Base-by-base conservation (phyloP, 2,888 invertebrate species). In the Dioctria rufipes region DNA sequence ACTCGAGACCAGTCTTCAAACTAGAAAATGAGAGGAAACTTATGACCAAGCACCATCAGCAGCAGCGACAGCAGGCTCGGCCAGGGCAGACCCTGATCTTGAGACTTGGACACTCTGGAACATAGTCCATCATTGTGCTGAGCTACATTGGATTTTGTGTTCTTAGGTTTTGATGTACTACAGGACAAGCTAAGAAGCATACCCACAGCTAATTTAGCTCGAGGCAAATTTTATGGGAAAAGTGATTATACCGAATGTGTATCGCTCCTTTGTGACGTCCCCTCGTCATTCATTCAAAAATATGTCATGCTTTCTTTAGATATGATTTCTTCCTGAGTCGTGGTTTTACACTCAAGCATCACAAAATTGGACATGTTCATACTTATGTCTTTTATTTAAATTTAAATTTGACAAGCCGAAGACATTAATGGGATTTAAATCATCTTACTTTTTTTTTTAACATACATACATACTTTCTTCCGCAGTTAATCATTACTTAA, bases 11-110 rank as follows among this genome's bases (percentile, higher is more conserved):
- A 58, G 75, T 60, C 60, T 75, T 75, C 42, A 60, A 43, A 75
- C 75, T 75, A 61, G 60, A 75, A 46, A 60, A 75, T 43, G 75
- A 60, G 61, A 75, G 46, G 37, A 75, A 75, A 75, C 25, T 46
- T 75, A 25, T 61, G 46, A 60, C 40, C 43, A 60, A 39, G 8
- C 13, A 11, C 13, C 9, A 42, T n/a, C 39, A 73, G 73, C 6
- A 25, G 25, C 25, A 25, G 25, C 37, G 25, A 42, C 73, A 61
- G 43, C 42, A n/a, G 61, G 25, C 46, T 42, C 60, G 40, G 60
- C 40, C 60, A 60, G 13, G 42, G 37, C 25, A 71, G 71, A 9
- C 75, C 61, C 58, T 75, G 75, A 75, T 75, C 75, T 75, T 75
- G 61, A 75, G 75, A 60, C 58, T 75, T 60, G 75, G 75, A 25